Percentiles rank a stretch among this genome's conserved stretches.
Conservation (phyloP, 2,888 invertebrate species). For the Pyralis farinalis region DNA sequence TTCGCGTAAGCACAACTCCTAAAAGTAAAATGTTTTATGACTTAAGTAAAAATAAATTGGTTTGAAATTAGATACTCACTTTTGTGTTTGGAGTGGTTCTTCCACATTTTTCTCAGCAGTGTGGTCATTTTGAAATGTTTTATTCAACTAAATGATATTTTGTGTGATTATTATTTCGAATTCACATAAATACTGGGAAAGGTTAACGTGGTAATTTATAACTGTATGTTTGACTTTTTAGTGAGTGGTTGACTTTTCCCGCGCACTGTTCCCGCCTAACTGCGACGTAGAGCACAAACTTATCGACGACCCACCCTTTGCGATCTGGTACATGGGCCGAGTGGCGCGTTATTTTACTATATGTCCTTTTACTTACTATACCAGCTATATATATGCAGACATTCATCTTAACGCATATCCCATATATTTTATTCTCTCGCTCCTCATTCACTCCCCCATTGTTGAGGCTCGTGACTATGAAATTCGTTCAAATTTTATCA, state of each 20-base stretch:
- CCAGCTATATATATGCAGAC: too few species aligned
- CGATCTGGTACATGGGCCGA: constrained; percentile 29
- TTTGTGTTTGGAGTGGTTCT: constrained; percentile 84
- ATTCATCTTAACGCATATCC: too few species aligned
- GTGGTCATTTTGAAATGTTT: constrained; percentile 68
- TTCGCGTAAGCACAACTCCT: too few species aligned
- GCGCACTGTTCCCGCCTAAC: constrained; percentile 39
- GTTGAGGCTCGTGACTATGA: too few species aligned
- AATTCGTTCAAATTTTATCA: too few species aligned
- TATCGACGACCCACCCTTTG: constrained; percentile 38
- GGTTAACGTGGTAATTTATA: constrained; percentile 9
- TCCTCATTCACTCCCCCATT: too few species aligned
- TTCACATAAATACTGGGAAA: background rate
- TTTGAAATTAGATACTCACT: constrained; percentile 84
- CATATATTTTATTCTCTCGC: too few species aligned
- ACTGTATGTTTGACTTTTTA: too few species aligned
- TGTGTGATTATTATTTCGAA: background rate
- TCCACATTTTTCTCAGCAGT: constrained; percentile 84
- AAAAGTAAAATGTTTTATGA: too few species aligned
- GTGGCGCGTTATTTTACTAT: constrained; percentile 16
- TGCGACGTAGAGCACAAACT: constrained; percentile 37
- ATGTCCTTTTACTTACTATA: too few species aligned
- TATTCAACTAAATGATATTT: background rate
- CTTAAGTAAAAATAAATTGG: too few species aligned
- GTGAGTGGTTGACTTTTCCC: constrained; percentile 47